Evolutionary conservation across 1,140 invertebrate species (phyloP).

Genomic region (Eriocheir sinensis): DNA sequence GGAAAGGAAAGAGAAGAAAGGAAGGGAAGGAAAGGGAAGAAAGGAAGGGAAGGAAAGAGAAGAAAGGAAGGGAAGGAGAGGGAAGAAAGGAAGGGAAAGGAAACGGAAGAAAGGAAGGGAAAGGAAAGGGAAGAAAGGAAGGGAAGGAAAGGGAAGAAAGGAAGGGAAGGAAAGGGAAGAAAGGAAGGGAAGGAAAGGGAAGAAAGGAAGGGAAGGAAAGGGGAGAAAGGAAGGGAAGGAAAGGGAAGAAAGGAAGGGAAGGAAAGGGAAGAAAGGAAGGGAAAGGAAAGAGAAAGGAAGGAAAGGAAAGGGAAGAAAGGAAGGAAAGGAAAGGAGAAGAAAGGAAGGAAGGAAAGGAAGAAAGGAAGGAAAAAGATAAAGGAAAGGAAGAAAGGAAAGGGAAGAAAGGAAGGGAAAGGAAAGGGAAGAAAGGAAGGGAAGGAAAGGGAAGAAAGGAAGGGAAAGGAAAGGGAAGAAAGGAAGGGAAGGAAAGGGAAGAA

Average conservation of each 20-base stretch:
- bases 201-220: neutral
- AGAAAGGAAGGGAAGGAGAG: neutral
- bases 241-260: neutral
- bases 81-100: neutral
- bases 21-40: neutral
- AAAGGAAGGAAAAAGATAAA: neutral
- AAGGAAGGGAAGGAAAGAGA: neutral
- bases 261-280: neutral
- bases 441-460: neutral
- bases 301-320: neutral
- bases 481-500: neutral
- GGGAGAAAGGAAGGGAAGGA: neutral
- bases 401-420: conserved; percentile 30
- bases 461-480: neutral
- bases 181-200: neutral
- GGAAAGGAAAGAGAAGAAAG: neutral
- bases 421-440: conserved; percentile 18
- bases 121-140: neutral
- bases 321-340: no score
- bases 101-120: neutral
- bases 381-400: neutral
- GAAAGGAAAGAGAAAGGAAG: neutral
- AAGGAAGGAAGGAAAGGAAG: neutral
- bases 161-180: neutral
- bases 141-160: neutral